phyloP scores from a whole-genome alignment of 2,797 vertebrate genomes.

The Okamejei kenojei region DNA sequence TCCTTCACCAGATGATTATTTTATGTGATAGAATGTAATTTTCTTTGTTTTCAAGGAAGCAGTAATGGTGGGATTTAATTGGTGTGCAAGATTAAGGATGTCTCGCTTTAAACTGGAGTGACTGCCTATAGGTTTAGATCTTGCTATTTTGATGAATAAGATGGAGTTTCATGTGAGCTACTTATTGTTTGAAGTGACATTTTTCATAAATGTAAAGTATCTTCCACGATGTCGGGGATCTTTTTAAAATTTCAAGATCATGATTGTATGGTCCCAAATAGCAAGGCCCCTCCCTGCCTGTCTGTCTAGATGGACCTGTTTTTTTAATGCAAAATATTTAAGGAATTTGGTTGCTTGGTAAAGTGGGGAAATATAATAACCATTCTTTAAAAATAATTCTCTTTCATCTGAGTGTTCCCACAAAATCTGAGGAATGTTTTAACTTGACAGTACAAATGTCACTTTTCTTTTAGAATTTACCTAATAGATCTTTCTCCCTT shows the following conservation, averaged over 20 bases:
- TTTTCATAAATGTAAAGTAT: neutral
- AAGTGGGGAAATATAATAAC: neutral
- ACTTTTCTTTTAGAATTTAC: neutral
- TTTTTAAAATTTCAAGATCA: neutral
- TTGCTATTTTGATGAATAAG: neutral
- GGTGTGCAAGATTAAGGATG: neutral
- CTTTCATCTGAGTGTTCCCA: too few relatives aligned
- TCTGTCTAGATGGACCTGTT: neutral
- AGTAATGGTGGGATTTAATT: constrained; percentile 2
- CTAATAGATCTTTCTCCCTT: neutral
- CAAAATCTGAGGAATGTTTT: neutral
- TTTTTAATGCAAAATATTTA: neutral
- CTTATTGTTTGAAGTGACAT: neutral
- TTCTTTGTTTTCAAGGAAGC: neutral
- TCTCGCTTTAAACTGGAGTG: neutral
- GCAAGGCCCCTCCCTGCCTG: neutral
- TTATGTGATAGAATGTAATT: neutral
- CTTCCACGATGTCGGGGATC: neutral
- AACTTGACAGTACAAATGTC: neutral
- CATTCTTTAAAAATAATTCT: neutral
- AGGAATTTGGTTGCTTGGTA: neutral
- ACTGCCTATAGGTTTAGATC: neutral
- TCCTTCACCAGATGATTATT: neutral
- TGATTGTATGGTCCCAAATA: neutral
- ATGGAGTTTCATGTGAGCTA: neutral